A percentile compares a stretch with the other conserved stretches of the same genome.
Conservation (phyloP, 2,888 invertebrate genomes). For the Eupithecia pulchellata region DNA sequence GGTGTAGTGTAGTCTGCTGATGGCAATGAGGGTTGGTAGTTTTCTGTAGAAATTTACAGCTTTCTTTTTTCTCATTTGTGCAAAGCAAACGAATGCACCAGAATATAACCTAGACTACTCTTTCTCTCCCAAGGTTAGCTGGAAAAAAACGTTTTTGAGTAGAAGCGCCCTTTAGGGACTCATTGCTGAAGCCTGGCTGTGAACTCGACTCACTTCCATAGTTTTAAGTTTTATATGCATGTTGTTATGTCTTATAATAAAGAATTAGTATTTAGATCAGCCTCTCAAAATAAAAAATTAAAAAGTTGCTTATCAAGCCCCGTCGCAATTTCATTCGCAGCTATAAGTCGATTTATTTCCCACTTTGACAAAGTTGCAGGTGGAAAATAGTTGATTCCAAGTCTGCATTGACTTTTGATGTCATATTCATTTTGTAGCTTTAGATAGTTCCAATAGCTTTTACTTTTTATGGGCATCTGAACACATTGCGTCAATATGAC, state of each 20-base stretch:
- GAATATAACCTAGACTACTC: background rate
- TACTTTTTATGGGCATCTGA: background rate
- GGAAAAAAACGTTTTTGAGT: too few relatives aligned
- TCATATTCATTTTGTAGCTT: background rate
- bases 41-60: background rate
- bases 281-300: too few relatives aligned
- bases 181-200: too few relatives aligned
- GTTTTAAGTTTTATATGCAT: too few relatives aligned
- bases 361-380: background rate
- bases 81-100: too few relatives aligned
- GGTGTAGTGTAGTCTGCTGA: background rate
- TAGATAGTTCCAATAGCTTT: conserved; percentile 3
- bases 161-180: too few relatives aligned
- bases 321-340: too few relatives aligned
- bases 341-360: background rate
- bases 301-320: too few relatives aligned
- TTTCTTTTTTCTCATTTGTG: background rate
- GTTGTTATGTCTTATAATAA: too few relatives aligned
- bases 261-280: too few relatives aligned
- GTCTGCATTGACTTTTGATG: background rate
- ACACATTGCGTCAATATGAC: background rate
- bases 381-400: background rate
- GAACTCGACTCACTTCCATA: too few relatives aligned
- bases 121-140: background rate
- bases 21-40: background rate